Evolutionary conservation across 2,113 vertebrate species (phyloP).

Genomic region (Entomyzon cyanotis): DNA sequence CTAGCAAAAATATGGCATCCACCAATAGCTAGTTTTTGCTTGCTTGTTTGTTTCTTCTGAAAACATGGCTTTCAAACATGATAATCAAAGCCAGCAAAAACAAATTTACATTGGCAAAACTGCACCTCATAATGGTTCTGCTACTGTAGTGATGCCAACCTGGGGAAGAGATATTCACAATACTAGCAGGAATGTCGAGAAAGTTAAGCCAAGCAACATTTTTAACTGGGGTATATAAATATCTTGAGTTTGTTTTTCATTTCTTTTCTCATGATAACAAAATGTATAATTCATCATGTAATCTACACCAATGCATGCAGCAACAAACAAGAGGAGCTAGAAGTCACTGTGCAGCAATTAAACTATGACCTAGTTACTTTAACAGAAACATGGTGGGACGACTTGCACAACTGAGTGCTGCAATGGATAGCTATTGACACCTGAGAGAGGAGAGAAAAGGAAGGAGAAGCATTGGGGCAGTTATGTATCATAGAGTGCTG

Average conservation of each 20-base stretch:
- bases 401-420: neutral
- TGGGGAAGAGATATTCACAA: neutral
- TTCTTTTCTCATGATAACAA: neutral
- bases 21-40: neutral
- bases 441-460: neutral
- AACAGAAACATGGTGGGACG: neutral
- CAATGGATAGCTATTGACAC: neutral
- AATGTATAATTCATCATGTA: neutral
- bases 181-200: neutral
- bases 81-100: slow-evolving; percentile 14
- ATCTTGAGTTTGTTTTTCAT: neutral
- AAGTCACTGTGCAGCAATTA: neutral
- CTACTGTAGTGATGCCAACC: neutral
- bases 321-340: neutral
- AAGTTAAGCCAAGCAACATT: neutral
- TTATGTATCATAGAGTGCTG: neutral
- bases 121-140: neutral
- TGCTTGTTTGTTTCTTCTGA: neutral
- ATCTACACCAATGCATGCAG: neutral
- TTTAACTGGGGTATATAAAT: neutral
- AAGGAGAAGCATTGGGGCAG: neutral
- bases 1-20: slow-evolving; percentile 6
- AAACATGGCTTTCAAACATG: neutral
- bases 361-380: neutral
- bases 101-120: slow-evolving; percentile 39